Evolutionary conservation across 2,888 invertebrate genomes (phyloP), one percentile per base, ranked within the genome.

Genomic region (Phaedon cochleariae): DNA sequence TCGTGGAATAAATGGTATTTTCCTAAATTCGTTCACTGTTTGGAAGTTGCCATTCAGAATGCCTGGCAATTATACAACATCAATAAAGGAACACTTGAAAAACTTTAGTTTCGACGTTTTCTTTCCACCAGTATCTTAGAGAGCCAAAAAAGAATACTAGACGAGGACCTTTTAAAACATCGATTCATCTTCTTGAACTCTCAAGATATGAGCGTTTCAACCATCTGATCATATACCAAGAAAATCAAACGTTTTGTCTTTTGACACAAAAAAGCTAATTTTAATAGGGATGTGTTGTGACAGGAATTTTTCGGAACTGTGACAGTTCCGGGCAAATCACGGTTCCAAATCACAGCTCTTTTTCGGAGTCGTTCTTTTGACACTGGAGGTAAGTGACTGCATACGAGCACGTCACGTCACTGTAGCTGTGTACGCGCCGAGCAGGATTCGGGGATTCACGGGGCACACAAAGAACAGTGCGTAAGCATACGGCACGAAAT

Each of bases 1-100:
- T n/a, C 52, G 52, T 52, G 76, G 15, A 77, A 76, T 64, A 78
- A 77, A 55, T 76, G 75, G 73, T 77, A 78, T 53, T 74, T 77
- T 64, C 70, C 76, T 6, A 62, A 77, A n/a, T 58, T 77, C n/a
- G 15, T 61, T 10, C 74, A 77, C 46, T 70, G 67, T 31, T 51
- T 77, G 22, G 76, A 76, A 67, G 68, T 72, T 67, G 70, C 74
- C 6, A 65, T 72, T 31, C 74, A 76, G 51, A 79, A 77, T 70
- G 72, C 73, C 15, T 77, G 76, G 76, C 73, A 75, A n/a, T 37
- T 76, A 21, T 69, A 75, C 37, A 29, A 67, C 59, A 29, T 37
- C 9, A 5, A 68, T 41, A 70, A 72, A 20, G 72, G 71, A 53
- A 67, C 46, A 31, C n/a, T 73, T 41, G 73, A 76, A 52, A 72